Evolutionary conservation across 2,797 vertebrate genomes (phyloP).

Genomic region (Zonotrichia albicollis): DNA sequence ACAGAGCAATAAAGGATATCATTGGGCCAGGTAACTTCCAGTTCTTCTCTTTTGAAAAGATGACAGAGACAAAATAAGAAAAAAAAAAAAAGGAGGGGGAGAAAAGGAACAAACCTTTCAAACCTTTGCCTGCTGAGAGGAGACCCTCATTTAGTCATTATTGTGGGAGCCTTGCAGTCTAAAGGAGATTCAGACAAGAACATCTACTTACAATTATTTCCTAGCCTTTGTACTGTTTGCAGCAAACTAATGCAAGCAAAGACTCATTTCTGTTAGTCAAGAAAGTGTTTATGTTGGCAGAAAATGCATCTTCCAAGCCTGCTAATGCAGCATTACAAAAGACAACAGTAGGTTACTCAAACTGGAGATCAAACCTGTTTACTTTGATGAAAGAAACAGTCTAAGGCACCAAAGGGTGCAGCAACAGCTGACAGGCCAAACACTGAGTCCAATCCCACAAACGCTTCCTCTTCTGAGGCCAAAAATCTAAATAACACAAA

Average conservation of each 20-base stretch:
- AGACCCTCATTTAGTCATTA: not conserved
- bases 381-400: constrained; percentile 52
- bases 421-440: not conserved
- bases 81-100: rapidly evolving
- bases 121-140: not conserved
- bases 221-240: not conserved
- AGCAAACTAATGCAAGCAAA: constrained; percentile 49
- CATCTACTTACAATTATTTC: not conserved
- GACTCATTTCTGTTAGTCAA: constrained; percentile 38
- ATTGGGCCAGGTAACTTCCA: not conserved
- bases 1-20: not conserved
- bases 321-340: constrained; percentile 48
- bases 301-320: constrained; percentile 47
- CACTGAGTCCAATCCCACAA: not conserved
- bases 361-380: constrained; percentile 47
- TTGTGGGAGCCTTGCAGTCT: not conserved
- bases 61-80: not conserved
- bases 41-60: not conserved
- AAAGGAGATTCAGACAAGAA: not conserved
- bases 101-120: rapidly evolving
- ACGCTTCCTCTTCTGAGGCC: not conserved
- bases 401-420: constrained; percentile 29
- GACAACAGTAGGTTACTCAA: constrained; percentile 30
- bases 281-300: constrained; percentile 54
- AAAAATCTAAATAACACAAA: not conserved